Base-by-base conservation (phyloP, 2,888 invertebrate genomes). In the Orchesellides sinensis region DNA sequence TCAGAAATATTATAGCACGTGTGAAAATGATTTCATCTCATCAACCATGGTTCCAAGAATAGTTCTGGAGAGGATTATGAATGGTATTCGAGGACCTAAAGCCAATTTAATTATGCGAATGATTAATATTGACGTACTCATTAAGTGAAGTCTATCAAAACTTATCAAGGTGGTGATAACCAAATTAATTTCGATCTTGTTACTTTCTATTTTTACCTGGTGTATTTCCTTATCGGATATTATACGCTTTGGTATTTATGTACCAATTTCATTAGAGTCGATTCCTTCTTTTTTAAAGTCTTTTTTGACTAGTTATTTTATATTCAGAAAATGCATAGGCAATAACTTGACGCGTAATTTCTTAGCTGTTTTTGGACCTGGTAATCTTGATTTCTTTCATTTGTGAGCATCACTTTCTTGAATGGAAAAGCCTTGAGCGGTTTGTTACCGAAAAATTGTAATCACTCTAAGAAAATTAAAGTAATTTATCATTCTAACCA, bases 351-450 rank as follows among this genome's bases (percentile, higher is more conserved):
- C 59, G 29, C 59, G 59, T 32, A 59, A 10, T 59, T 29, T 29
- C 19, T n/a, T n/a, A 56, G 2, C 27, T 14, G n/a, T 29, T 17
- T 54, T n/a, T 14, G n/a, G 54, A 5, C 21, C 32, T 32, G 10
- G 10, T 40, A 40, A 23, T 25, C 59, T 29, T 29, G 59, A 27
- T 17, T 32, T 27, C 14, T 59, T 59, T 59, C 32, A 40, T 40
- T 59, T 29, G 32, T 59, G 27, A n/a, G 19, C 1, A 4, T 54
- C 23, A 25, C 27, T 59, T 70, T 59, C 70, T 40, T 40, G 59
- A 70, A 70, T 59, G 70, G 70, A 70, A 70, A 35, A 45, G 59
- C 70, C 70, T 70, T 70, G 70, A 70, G 59, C 70, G 23, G 17
- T 27, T 56, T 70, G 45, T 4, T 32, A 35, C 45, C 54, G 8